Conservation (phyloP, 2,113 vertebrate species). For the Grallaria varia region DNA sequence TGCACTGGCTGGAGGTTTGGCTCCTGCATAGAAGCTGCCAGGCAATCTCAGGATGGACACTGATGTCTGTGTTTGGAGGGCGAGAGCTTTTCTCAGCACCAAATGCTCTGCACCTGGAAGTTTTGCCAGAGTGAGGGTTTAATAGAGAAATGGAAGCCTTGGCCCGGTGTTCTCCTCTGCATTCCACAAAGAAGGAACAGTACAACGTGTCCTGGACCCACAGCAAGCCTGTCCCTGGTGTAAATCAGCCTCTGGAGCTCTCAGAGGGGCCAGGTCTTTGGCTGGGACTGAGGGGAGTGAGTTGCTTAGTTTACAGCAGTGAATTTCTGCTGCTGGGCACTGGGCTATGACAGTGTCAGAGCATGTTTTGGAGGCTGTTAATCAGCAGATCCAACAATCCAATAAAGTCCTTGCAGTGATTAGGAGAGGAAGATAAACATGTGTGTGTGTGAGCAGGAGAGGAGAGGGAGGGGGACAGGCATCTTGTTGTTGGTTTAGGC, state of each 20-base stretch:
- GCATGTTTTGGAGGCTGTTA: not conserved
- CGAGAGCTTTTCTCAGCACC: not conserved
- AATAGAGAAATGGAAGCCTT: conserved; percentile 43
- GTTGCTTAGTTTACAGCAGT: not conserved
- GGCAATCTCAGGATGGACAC: not conserved
- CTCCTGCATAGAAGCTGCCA: not conserved
- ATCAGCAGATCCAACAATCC: not conserved
- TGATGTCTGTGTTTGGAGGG: not conserved
- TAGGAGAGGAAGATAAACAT: not conserved
- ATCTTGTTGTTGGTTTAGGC: not conserved
- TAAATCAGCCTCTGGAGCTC: not conserved
- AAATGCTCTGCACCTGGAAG: not conserved
- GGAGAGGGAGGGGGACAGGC: not conserved
- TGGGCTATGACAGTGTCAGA: not conserved
- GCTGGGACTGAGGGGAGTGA: not conserved
- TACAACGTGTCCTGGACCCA: not conserved
- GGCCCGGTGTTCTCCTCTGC: not conserved
- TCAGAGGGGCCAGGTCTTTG: not conserved
- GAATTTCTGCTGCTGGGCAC: not conserved
- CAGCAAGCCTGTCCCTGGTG: not conserved
- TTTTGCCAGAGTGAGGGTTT: not conserved
- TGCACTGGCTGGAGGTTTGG: not conserved
- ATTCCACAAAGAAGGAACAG: not conserved
- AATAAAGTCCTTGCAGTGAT: not conserved
- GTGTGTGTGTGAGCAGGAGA: not conserved